Base-by-base conservation (phyloP, 2,113 vertebrate genomes). In the Scomber scombrus region DNA sequence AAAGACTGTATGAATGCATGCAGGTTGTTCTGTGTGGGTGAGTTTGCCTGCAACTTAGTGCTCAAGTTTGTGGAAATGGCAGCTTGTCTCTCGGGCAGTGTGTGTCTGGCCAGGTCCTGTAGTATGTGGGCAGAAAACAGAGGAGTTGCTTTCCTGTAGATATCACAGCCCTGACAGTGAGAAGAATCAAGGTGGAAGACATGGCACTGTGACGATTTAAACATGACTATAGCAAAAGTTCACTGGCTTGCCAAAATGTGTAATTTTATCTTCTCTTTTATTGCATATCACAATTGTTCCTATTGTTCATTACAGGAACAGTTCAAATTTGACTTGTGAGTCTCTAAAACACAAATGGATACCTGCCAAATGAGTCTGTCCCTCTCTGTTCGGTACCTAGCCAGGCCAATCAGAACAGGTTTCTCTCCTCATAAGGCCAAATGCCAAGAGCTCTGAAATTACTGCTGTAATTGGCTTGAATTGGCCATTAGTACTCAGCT, bases 41-140 rank as follows among this genome's bases (percentile, higher is more conserved):
- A 2, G 14, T 75, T 61, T 72, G 23, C 5, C 16, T 67, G 55
- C 61, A 55, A 34, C 46, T 62, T 57, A 43, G 45, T 40, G 65
- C 49, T 75, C 43, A 71, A 19, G 71, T 76, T 60, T 82, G 61
- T 75, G 69, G 66, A 76, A 78, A 85, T 71, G 72, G 65, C 71
- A 85, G 66, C 77, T 55, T 31, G 55, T 78, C 84, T 84, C 71
- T 72, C 18, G 16, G 70, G 60, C n/a, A 16, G 79, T 5, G 51
- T 40, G 78, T 13, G 71, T 67, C 13, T 82, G 68, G 62, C 65
- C 69, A 64, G 65, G 58, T 77, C 64, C 29, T 67, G 26, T 12
- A 46, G 84, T 76, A 77, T 85, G 88, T 87, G 75, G 52, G 56
- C 63, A 82, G 84, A 88, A 75, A 81, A 84, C 69, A 82, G 78